phyloP scores from a whole-genome alignment of 2,797 vertebrate genomes.

The Macropus fuliginosus region DNA sequence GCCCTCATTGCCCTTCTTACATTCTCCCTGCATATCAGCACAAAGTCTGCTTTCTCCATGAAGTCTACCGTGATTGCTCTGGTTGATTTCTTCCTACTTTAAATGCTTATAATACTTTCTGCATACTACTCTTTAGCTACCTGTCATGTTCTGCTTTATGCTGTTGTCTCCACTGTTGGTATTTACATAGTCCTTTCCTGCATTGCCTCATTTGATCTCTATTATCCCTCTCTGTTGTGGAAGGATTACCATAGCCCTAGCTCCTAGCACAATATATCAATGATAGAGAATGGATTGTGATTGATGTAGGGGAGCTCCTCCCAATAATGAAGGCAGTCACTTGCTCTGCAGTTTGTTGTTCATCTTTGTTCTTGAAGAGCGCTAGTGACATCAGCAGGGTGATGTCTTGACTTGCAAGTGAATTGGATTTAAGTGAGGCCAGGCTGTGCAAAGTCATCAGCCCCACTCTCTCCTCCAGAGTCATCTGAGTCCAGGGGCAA shows the following conservation, averaged over 20 bases:
- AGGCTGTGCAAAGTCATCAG: no score
- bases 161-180: neutral
- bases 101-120: neutral
- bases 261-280: neutral
- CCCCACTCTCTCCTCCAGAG: no score
- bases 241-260: neutral
- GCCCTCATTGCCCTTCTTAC: neutral
- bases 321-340: neutral
- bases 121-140: neutral
- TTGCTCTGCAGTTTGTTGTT: neutral
- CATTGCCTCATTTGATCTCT: neutral
- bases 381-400: no score
- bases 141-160: neutral
- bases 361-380: no score
- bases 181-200: neutral
- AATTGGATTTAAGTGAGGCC: no score
- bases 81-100: neutral
- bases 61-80: neutral
- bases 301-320: no score
- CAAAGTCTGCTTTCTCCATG: neutral
- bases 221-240: neutral
- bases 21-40: neutral
- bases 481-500: no score
- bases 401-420: no score
- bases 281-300: neutral